Evolutionary conservation across 2,888 invertebrate species (phyloP).

Genomic region (Phragmatobia fuliginosa): DNA sequence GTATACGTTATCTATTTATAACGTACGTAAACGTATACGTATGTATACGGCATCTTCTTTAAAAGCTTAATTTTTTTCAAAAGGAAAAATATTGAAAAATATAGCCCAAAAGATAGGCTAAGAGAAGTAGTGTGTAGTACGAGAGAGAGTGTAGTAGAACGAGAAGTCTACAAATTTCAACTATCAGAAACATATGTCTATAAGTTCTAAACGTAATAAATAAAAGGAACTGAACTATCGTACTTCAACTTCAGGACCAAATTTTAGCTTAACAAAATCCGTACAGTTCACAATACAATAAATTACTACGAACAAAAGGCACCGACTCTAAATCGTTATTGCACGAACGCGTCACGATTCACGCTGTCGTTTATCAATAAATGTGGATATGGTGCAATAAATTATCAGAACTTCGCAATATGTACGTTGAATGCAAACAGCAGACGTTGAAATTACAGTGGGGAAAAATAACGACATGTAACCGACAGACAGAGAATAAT

Average conservation of each 20-base stretch:
- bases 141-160: not conserved
- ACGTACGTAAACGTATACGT: too few relatives aligned
- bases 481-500: conserved; percentile 74
- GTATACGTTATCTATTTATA: too few relatives aligned
- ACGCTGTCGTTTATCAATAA: conserved; percentile 71
- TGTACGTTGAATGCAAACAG: conserved; percentile 68
- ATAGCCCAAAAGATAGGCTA: too few relatives aligned
- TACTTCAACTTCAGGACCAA: conserved; percentile 33
- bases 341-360: conserved; percentile 55
- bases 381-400: conserved; percentile 72
- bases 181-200: conserved; percentile 20
- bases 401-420: conserved; percentile 70
- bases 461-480: conserved; percentile 71
- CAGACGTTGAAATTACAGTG: conserved; percentile 71
- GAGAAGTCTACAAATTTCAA: conserved; percentile 7
- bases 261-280: conserved; percentile 43
- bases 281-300: conserved; percentile 55
- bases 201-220: conserved; percentile 29
- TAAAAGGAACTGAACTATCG: conserved; percentile 33
- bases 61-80: too few relatives aligned
- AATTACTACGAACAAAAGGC: conserved; percentile 57
- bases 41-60: too few relatives aligned
- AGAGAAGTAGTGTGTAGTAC: too few relatives aligned
- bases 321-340: conserved; percentile 60
- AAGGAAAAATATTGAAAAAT: too few relatives aligned